Percentiles rank a stretch among this genome's conserved stretches.
phyloP scores from a whole-genome alignment of 2,888 invertebrate genomes.

The Drosophila ezoana region DNA sequence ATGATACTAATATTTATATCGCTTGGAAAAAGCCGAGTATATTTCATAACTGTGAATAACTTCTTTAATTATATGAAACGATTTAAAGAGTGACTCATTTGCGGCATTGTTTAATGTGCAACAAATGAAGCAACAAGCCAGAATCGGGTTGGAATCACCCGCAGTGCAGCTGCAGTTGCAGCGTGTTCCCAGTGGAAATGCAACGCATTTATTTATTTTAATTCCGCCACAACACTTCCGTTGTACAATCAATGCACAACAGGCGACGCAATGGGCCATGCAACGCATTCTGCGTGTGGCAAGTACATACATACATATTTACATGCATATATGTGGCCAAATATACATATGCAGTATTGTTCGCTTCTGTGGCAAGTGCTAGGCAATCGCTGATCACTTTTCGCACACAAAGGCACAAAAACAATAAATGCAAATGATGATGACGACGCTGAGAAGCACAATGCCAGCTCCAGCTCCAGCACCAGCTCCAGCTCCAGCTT shows the following conservation, averaged over 20 bases:
- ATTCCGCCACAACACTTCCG: constrained; percentile 84
- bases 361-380: constrained; percentile 38
- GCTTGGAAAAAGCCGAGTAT: background rate
- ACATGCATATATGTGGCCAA: background rate
- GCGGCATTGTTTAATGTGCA: constrained; percentile 63
- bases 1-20: no score
- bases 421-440: constrained; percentile 80
- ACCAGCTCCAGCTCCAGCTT: background rate
- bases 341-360: constrained; percentile 19
- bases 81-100: constrained; percentile 52
- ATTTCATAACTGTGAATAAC: background rate
- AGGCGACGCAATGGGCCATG: constrained; percentile 59
- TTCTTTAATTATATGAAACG: constrained; percentile 3
- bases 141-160: constrained; percentile 4
- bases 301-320: constrained; percentile 34
- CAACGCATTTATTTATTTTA: constrained; percentile 82
- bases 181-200: constrained; percentile 59
- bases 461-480: constrained; percentile 11
- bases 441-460: constrained; percentile 37
- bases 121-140: constrained; percentile 74
- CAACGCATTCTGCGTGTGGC: constrained; percentile 36
- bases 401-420: constrained; percentile 78
- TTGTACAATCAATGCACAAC: constrained; percentile 75
- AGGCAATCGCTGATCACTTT: constrained; percentile 77
- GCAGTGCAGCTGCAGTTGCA: constrained; percentile 23